A percentile compares a stretch with the other conserved stretches of the same genome.
Evolutionary conservation across 2,113 vertebrate species (phyloP).

Genomic region (Okapia johnstoni): DNA sequence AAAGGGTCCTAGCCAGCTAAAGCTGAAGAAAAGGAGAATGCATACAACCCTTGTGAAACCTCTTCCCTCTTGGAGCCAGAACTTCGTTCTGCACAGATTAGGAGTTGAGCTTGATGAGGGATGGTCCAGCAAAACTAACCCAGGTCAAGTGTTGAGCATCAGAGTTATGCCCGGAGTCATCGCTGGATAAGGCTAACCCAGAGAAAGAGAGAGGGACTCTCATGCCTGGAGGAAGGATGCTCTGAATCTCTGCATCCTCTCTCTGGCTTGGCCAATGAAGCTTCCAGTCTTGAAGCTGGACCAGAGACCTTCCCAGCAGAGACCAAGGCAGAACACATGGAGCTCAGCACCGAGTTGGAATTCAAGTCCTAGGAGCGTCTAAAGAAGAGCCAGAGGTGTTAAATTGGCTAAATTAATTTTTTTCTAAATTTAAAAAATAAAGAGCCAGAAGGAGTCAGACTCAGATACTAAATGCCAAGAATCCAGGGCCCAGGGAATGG

Average conservation of each 20-base stretch:
- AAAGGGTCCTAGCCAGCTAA: background rate
- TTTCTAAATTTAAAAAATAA: background rate
- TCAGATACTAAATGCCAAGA: background rate
- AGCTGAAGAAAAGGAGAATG: background rate
- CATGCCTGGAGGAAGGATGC: accelerated
- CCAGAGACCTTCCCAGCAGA: background rate
- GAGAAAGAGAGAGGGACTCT: background rate
- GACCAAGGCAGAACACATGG: background rate
- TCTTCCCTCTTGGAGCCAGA: background rate
- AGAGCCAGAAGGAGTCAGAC: background rate
- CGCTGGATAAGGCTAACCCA: accelerated
- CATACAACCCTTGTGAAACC: background rate
- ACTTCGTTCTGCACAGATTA: background rate
- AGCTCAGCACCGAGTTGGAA: background rate
- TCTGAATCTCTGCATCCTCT: background rate
- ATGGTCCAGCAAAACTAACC: background rate
- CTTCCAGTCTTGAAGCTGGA: background rate
- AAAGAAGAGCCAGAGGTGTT: background rate
- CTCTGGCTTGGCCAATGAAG: background rate
- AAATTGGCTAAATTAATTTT: background rate
- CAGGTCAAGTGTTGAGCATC: accelerated
- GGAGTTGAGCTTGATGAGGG: background rate
- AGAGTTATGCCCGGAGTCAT: background rate
- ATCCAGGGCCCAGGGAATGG: background rate
- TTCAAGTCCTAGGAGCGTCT: background rate